Evolutionary conservation across 1,140 invertebrate genomes (phyloP).

Genomic region (Cherax quadricarinatus): DNA sequence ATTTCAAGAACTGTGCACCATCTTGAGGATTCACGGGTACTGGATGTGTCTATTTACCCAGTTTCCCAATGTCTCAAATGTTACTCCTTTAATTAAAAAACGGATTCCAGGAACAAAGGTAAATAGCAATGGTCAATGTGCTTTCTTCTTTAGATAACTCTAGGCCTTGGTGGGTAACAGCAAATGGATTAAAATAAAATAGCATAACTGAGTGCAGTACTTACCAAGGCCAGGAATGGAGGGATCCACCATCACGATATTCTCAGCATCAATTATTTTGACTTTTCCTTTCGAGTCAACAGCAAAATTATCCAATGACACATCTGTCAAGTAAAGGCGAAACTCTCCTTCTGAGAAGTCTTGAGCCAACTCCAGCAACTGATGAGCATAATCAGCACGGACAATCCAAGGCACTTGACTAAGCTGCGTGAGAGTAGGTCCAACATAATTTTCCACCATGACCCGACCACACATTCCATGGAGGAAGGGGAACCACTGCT

Average conservation of each 20-base stretch:
- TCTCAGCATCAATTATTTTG: constrained; percentile 77
- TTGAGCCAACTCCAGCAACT: constrained; percentile 77
- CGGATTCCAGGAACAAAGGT: no score
- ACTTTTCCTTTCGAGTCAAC: constrained; percentile 76
- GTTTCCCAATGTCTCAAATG: no score
- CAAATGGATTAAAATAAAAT: no score
- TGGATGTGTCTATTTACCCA: no score
- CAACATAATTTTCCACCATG: constrained; percentile 76
- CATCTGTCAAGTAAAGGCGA: constrained; percentile 77
- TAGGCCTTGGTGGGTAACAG: no score
- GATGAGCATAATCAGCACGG: constrained; percentile 76
- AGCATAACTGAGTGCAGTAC: not conserved
- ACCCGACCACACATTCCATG: constrained; percentile 77
- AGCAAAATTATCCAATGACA: constrained; percentile 77
- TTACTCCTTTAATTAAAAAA: no score
- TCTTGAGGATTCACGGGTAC: no score
- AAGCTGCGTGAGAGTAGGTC: constrained; percentile 75
- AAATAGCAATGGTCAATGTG: no score
- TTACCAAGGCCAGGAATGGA: constrained; percentile 38
- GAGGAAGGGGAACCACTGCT: constrained; percentile 77
- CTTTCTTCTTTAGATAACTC: no score
- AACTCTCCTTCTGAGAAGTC: constrained; percentile 76
- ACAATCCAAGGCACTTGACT: constrained; percentile 75
- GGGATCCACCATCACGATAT: constrained; percentile 77
- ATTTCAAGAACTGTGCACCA: no score